Percentiles rank a stretch among this genome's conserved stretches.
Evolutionary conservation across 2,888 invertebrate genomes (phyloP).

Genomic region (Adineta ricciae): DNA sequence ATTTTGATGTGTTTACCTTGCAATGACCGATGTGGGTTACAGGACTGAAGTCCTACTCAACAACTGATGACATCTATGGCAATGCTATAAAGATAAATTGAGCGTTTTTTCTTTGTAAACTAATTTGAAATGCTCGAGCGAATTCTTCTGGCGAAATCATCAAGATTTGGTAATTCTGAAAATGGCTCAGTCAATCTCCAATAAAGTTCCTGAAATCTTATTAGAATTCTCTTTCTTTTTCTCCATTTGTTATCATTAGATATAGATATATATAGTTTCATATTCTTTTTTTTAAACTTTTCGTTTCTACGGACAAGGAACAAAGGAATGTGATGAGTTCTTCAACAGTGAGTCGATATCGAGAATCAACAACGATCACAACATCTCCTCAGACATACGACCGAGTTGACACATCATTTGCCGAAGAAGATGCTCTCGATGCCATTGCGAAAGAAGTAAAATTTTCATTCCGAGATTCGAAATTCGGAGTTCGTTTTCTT

Average conservation of each 20-base stretch:
- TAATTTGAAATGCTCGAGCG: neutral
- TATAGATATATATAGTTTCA: no score
- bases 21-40: no score
- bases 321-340: slow-evolving; percentile 3
- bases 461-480: neutral
- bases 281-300: no score
- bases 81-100: neutral
- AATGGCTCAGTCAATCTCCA: no score
- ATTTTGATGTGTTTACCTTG: neutral
- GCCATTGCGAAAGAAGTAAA: neutral
- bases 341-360: neutral
- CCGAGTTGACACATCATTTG: neutral
- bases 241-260: no score
- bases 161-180: no score
- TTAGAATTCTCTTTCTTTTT: no score
- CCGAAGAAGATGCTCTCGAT: neutral
- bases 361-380: neutral
- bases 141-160: neutral
- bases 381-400: neutral
- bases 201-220: no score
- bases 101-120: neutral
- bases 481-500: neutral
- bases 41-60: neutral
- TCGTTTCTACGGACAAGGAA: no score
- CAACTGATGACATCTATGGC: neutral